Evolutionary conservation across 2,888 invertebrate genomes (phyloP).

Genomic region (Trisateles emortualis): DNA sequence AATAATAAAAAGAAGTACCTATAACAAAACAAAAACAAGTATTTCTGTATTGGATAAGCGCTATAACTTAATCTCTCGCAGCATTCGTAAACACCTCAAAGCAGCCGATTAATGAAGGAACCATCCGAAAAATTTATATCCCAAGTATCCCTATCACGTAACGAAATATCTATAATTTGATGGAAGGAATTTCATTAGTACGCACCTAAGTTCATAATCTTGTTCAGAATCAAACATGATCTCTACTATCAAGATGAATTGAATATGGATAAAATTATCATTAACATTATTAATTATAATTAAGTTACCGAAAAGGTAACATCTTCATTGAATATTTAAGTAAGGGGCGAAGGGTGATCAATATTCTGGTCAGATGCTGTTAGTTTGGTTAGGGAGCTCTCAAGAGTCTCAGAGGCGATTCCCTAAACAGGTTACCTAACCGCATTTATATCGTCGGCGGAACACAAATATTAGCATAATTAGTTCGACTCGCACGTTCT

Average conservation of each 20-base stretch:
- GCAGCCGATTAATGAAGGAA: slow-evolving; percentile 37
- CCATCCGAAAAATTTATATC: slow-evolving; percentile 47
- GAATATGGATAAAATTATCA: slow-evolving; percentile 50
- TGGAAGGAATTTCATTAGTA: slow-evolving; percentile 50
- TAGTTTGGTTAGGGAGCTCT: slow-evolving; percentile 76
- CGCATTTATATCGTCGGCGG: slow-evolving; percentile 76
- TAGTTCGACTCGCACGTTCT: slow-evolving; percentile 67
- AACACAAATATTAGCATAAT: slow-evolving; percentile 82
- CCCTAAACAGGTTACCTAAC: slow-evolving; percentile 82
- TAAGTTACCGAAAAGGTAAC: slow-evolving; percentile 63
- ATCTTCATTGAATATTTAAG: slow-evolving; percentile 73
- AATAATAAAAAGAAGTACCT: too few species aligned
- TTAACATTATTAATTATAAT: slow-evolving; percentile 64
- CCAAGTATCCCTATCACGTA: slow-evolving; percentile 52
- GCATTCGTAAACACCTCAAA: slow-evolving; percentile 45
- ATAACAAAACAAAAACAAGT: too few species aligned
- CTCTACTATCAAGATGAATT: slow-evolving; percentile 36
- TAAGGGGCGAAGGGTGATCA: slow-evolving; percentile 60
- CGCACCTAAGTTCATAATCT: slow-evolving; percentile 47
- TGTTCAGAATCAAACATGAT: slow-evolving; percentile 38
- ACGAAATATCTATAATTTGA: slow-evolving; percentile 54
- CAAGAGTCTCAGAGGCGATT: slow-evolving; percentile 75
- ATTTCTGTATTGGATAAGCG: slow-evolving; percentile 5
- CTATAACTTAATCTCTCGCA: slow-evolving; percentile 15
- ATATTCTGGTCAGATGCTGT: slow-evolving; percentile 75